These are phyloP conservation scores for Pseudochirops cupreus DNA, from an alignment of 2,797 vertebrate species.

Conservation along the genomic window DNA sequence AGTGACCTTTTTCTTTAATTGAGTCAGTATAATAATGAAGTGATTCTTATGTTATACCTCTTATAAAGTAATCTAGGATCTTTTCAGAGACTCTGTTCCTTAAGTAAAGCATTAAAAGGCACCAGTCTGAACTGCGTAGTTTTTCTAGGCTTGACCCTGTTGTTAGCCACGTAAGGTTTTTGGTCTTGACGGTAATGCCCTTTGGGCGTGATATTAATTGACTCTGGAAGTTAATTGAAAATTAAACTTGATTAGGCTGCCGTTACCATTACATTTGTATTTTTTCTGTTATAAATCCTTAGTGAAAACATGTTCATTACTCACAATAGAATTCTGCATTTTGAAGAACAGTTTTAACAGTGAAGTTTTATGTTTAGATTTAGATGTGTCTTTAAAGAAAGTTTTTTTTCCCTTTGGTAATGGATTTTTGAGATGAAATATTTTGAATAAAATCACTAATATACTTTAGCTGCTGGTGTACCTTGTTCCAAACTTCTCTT, in stretches of 20 bases:
- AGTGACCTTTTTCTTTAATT: too few species aligned
- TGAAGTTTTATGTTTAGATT: not conserved
- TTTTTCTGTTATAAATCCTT: slow-evolving; percentile 72
- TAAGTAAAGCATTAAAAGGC: too few species aligned
- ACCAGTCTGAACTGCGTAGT: too few species aligned
- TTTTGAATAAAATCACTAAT: not conserved
- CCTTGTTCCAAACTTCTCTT: accelerated
- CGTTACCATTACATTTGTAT: slow-evolving; percentile 69
- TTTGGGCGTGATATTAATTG: slow-evolving; percentile 72
- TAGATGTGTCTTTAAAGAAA: slow-evolving; percentile 12
- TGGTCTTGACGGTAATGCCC: slow-evolving; percentile 63
- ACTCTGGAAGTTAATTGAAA: slow-evolving; percentile 80
- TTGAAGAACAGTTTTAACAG: not conserved
- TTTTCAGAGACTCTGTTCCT: too few species aligned
- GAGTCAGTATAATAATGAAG: too few species aligned
- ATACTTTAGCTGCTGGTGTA: not conserved
- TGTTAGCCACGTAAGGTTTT: slow-evolving; percentile 32
- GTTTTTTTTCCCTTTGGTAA: not conserved
- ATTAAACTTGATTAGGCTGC: slow-evolving; percentile 77
- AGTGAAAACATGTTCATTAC: not conserved
- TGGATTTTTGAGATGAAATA: slow-evolving; percentile 7
- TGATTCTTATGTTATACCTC: too few species aligned
- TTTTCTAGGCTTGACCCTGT: too few species aligned
- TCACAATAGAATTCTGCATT: not conserved
- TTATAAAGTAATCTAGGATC: too few species aligned